Evolutionary conservation across 2,888 invertebrate genomes (phyloP), one percentile per base, ranked within the genome.

Genomic region (Dascillus cervinus): DNA sequence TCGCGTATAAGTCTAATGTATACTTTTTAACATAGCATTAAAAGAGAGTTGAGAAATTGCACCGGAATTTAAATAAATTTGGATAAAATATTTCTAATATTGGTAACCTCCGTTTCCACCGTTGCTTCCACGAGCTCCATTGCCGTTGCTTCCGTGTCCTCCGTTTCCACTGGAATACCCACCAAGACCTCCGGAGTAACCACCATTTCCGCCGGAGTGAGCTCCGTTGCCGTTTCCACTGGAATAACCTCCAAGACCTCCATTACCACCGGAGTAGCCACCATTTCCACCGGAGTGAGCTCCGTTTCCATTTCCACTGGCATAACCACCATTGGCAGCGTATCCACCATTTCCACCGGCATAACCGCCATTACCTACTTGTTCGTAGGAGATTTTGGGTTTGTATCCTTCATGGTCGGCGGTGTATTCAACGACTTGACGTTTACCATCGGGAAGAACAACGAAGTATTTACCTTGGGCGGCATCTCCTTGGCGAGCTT

Each of bases 391-490:
- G 0, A 79, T 75, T 38, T 76, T 72, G 1, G 79, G 79, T 41
- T 74, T 73, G 57, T 78, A 79, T 0, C 79, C 79, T 19, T 71
- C 71, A 49, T 70, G 70, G 28, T 79, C 78, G 2, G 79, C 79
- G 1, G 71, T 73, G 50, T 79, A 79, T 4, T 76, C 76, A 1
- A 79, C 79, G 6, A 77, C 72, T 53, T 80, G 79, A 50, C 71
- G 69, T 34, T 79, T 65, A 3, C 79, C 79, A 41, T 80, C 80
- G 0, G 81, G 80, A 20, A 81, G 66, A 48, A 75, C 70, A 41
- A 81, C 79, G 44, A 74, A 67, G 62, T 81, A 81, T 53, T 76
- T 77, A 8, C 80, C 80, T 39, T 72, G 73, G n/a, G 78, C 77
- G 0, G 72, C 73, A n/a, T 76, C 72, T 2, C 79, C 79, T 47